A percentile compares a stretch with the other conserved stretches of the same genome.
Conservation (phyloP, 2,888 invertebrate genomes). For the Amphipoea oculea region DNA sequence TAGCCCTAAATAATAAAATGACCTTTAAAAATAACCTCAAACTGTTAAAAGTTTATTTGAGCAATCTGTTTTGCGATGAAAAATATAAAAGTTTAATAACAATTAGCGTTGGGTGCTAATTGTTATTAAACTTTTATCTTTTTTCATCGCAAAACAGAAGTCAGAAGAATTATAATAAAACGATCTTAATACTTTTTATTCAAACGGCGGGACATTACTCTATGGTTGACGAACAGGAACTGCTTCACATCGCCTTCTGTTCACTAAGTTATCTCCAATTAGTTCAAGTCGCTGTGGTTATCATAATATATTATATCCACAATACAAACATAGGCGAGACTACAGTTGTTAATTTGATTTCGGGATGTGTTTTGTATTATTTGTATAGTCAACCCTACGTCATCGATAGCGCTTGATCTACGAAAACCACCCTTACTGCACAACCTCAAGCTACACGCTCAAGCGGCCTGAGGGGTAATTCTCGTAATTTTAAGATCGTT, state of each 20-base stretch:
- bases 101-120: conserved; percentile 4
- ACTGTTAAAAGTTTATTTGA: conserved; percentile 26
- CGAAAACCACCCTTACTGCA: neutral
- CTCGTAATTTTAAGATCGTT: too few species aligned
- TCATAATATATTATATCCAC: conserved; percentile 16
- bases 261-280: conserved; percentile 34
- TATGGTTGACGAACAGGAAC: conserved; percentile 5
- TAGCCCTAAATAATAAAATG: neutral
- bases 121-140: conserved; percentile 46
- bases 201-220: neutral
- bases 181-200: conserved; percentile 26
- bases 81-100: too few species aligned
- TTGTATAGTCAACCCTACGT: too few species aligned
- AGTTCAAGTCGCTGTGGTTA: conserved; percentile 26
- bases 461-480: neutral
- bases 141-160: conserved; percentile 43
- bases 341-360: conserved; percentile 7
- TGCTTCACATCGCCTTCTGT: conserved; percentile 1
- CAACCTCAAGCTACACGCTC: neutral
- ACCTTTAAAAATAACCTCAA: conserved; percentile 29
- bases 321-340: neutral
- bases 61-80: conserved; percentile 14
- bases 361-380: neutral
- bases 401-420: neutral
- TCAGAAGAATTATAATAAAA: conserved; percentile 31